Evolutionary conservation across 1,140 invertebrate genomes (phyloP), one percentile per base, ranked within the genome.

Genomic region (Bombus breviceps): DNA sequence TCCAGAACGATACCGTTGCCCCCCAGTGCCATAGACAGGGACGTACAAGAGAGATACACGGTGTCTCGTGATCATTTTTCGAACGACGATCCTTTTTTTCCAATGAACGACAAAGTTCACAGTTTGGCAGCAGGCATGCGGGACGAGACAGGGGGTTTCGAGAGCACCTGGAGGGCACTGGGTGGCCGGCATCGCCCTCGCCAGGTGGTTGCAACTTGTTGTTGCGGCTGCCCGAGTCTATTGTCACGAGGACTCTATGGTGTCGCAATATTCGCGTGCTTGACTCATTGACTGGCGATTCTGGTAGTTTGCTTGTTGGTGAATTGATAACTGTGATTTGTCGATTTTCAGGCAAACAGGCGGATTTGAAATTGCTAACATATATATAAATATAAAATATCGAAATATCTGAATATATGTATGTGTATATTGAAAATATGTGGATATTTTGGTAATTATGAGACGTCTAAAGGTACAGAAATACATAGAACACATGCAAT

Each of bases 171-270:
- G 93, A 92, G 90, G 47, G 78, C 91, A 87, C 91, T 90, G 89
- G 90, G 91, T 92, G 93, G 92, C 88, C 92, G 90, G 83, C 85
- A 86, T 85, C 85, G 89, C 85, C 91, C 88, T 92, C 91, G 91
- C 93, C 93, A 94, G 93, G 93, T 94, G 93, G 92, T 92, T 93
- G 90, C 93, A 93, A 94, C 93, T 93, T 93, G 93, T 93, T 93
- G 90, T 94, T 89, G 91, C 90, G 85, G 86, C 84, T 88, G 87
- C 90, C 88, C 85, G 85, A 82, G 83, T 72, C 25, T 34, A 59
- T 53, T 80, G 34, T 39, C 37, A 18, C 25, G 32, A 53, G 18
- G 13, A 53, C 28, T 22, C 76, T 34, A 37, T 69, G 43, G 28
- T 53, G 32, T 69, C 4, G 43, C 41, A 59, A 64, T 72, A 47